A percentile compares a stretch with the other conserved stretches of the same genome.
These are phyloP conservation scores for Gymnopithys bicolor DNA, from an alignment of 2,797 vertebrate genomes.

Conservation along the genomic window DNA sequence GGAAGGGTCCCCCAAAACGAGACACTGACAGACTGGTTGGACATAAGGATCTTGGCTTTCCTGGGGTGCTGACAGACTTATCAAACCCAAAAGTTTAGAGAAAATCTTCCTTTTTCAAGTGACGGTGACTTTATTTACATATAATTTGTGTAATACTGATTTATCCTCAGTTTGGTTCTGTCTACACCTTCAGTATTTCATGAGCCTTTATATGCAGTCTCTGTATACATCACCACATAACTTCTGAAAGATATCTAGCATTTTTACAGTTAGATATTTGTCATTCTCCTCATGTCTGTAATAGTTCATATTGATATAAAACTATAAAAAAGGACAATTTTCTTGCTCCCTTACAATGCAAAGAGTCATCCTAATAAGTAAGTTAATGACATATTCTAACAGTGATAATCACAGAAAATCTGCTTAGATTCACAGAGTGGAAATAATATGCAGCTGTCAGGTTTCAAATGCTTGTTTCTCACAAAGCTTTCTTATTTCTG, in stretches of 20 bases:
- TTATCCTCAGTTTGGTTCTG: neutral
- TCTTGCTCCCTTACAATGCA: neutral
- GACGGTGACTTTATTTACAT: neutral
- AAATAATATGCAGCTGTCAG: constrained; percentile 4
- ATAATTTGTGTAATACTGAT: neutral
- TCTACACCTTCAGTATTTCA: neutral
- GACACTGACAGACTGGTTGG: neutral
- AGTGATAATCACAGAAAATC: constrained; percentile 14
- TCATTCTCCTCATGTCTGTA: neutral
- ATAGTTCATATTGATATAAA: neutral
- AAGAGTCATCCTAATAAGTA: neutral
- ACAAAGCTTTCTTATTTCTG: neutral
- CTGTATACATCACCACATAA: neutral
- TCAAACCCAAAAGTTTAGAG: neutral
- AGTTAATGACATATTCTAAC: constrained; percentile 16
- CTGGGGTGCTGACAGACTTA: neutral
- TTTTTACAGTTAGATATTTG: neutral
- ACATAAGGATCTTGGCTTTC: neutral
- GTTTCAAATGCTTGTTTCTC: constrained; percentile 1
- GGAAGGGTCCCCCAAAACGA: accelerated
- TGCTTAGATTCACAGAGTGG: neutral
- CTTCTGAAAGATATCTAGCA: neutral
- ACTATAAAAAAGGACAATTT: neutral
- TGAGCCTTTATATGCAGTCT: neutral
- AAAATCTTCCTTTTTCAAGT: neutral